Evolutionary conservation across 2,797 vertebrate species (phyloP).

Genomic region (Schizopygopsis malacanthus): DNA sequence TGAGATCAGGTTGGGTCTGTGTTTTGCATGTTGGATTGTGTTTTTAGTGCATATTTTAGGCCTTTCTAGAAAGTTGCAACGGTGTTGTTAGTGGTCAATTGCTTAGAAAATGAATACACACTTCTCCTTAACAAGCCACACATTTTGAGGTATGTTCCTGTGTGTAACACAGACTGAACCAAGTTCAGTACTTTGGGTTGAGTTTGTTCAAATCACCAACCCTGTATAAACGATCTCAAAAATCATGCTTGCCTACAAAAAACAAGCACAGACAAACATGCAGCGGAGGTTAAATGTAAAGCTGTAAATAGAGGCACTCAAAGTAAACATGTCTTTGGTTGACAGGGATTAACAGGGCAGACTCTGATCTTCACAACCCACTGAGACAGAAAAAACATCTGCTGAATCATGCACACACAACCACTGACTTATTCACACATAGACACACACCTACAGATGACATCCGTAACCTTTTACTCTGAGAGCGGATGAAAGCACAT

Average conservation of each 20-base stretch:
- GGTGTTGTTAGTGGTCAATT: no score
- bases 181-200: neutral
- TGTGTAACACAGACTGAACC: neutral
- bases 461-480: conserved; percentile 38
- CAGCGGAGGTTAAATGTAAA: conserved; percentile 8
- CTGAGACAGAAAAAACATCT: conserved; percentile 34
- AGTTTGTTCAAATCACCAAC: neutral
- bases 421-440: neutral
- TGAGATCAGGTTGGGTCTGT: no score
- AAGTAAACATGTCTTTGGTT: conserved; percentile 23
- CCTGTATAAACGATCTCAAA: neutral
- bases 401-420: conserved; percentile 23
- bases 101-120: neutral
- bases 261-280: neutral
- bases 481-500: conserved; percentile 14
- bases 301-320: neutral
- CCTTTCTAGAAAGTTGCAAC: no score
- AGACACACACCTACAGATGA: conserved; percentile 41
- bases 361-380: conserved; percentile 26
- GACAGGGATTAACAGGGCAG: conserved; percentile 7
- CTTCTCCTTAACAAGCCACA: neutral
- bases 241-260: neutral
- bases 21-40: no score
- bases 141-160: neutral
- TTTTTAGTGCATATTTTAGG: no score